Evolutionary conservation across 1,140 invertebrate species (phyloP), one percentile per base, ranked within the genome.

Genomic region (Magallana ariakensis): DNA sequence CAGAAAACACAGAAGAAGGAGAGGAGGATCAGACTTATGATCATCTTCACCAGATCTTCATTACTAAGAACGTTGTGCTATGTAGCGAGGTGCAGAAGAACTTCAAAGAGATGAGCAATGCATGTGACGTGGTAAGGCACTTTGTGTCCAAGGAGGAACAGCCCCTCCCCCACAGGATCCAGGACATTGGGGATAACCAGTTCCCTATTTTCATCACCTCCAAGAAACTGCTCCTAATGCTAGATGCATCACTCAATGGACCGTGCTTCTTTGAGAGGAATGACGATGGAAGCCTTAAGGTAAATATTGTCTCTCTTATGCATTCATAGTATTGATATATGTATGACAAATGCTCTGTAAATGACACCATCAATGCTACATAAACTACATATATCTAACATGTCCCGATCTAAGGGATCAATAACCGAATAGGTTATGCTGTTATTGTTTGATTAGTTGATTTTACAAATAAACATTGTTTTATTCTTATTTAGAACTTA

Each of bases 31-130:
- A 81, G 33, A 8, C 70, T 10, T 90, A 89, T 83, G 88, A 90
- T 22, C 90, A 92, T 85, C 81, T 93, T 11, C 92, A 89, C 54
- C 92, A 94, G 88, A 8, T 94, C 26, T 94, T 94, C 87, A 90
- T 94, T 10, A 93, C 93, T 11, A 93, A 93, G 85, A 94, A 94
- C 87, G 87, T 90, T n/a, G 90, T 93, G 15, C 88, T 94, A 22
- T 94, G 92, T 66, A 91, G 55, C 58, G 93, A 94, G 85, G 91
- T 94, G 11, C 85, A 91, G 86, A 94, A 93, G 82, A 94, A 92
- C 57, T 94, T 94, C 85, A 56, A 86, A n/a, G 90, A 92, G 75
- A 85, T 93, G 75, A 90, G 89, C 75, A 90, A 90, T 83, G 92
- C 92, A 8, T 87, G 84, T 66, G 70, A 87, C 19, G 33, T 89